Evolutionary conservation across 2,797 vertebrate species (phyloP).

Genomic region (Sebastolobus alascanus): DNA sequence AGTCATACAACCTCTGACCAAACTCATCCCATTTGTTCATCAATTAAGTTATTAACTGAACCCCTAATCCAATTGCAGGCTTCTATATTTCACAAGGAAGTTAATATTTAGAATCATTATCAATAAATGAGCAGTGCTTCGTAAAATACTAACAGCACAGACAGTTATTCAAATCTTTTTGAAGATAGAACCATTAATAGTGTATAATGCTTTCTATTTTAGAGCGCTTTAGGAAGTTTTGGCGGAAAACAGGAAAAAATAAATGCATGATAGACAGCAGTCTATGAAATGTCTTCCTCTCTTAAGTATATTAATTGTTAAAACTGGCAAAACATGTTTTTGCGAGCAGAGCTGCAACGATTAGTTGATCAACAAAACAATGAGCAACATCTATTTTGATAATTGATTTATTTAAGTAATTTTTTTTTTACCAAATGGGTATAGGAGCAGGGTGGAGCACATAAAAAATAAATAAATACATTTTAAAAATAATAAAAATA

Average conservation of each 20-base stretch:
- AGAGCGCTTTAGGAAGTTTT: background rate
- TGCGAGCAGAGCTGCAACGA: background rate
- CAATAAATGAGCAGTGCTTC: slow-evolving; percentile 36
- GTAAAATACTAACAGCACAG: slow-evolving; percentile 33
- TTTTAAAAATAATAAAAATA: too few relatives aligned
- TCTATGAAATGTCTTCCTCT: background rate
- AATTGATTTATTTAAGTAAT: background rate
- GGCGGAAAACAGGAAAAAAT: background rate
- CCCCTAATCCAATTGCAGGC: background rate
- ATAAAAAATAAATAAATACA: too few relatives aligned
- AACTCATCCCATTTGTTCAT: slow-evolving; percentile 9
- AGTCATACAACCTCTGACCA: background rate
- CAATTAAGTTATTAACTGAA: slow-evolving; percentile 2
- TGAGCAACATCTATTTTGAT: background rate
- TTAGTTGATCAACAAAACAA: background rate
- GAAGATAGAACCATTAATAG: slow-evolving; percentile 26
- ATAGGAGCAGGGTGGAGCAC: fast-evolving
- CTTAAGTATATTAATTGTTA: background rate
- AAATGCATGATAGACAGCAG: background rate
- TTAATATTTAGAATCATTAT: slow-evolving; percentile 28
- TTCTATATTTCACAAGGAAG: background rate
- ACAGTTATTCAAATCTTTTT: slow-evolving; percentile 7
- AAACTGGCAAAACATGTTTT: background rate
- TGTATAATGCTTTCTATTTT: slow-evolving; percentile 4
- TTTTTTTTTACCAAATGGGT: too few relatives aligned